Base-by-base conservation (phyloP, 2,797 vertebrate genomes). In the Crenichthys baileyi region DNA sequence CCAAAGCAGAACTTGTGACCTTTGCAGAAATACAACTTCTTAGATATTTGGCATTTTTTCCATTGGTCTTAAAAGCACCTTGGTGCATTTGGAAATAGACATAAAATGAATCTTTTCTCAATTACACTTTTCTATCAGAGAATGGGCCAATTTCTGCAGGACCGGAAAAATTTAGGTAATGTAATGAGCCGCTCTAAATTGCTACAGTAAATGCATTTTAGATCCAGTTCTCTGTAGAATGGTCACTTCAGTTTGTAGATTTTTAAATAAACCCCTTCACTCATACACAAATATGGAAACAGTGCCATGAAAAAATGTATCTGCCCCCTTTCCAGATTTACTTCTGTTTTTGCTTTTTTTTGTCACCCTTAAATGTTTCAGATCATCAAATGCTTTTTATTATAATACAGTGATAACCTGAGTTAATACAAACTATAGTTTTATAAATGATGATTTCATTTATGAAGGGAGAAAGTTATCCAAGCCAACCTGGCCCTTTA, bases 101-200 rank as follows among this genome's bases (percentile, higher is more conserved):
- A 68, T 9, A 72, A 73, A 79, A 70, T 70, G 7, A 26, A 80
- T 82, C 31, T 44, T 22, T 44, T 31, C 56, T 0, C 48, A 55
- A 31, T 31, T 70, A 31, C 13, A 13, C 44, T 73, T 71, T 51
- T 11, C 36, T 78, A 1, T 79, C 22, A 68, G 44, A 29, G 16
- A 75, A 70, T 5, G 36, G 26, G 61, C 13, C 68, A 51, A 24
- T 51, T 73, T 83, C n/a, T 91, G 65, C 79, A 13, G 5, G 41
- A 85, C 94, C 99, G 98, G 98, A 51, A 24, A 12, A 15, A 55
- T 73, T 73, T 41, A 15, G 5, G 20, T 24, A 15, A n/a, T 7
- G 39, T 70, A 70, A 46, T 26, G 12, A 70, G 67, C 13, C 39
- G 44, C 65, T 68, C 65, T 68, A 13, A 44, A 68, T 44, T n/a